Conservation (phyloP, 1,140 invertebrate genomes). For the Achroia grisella region DNA sequence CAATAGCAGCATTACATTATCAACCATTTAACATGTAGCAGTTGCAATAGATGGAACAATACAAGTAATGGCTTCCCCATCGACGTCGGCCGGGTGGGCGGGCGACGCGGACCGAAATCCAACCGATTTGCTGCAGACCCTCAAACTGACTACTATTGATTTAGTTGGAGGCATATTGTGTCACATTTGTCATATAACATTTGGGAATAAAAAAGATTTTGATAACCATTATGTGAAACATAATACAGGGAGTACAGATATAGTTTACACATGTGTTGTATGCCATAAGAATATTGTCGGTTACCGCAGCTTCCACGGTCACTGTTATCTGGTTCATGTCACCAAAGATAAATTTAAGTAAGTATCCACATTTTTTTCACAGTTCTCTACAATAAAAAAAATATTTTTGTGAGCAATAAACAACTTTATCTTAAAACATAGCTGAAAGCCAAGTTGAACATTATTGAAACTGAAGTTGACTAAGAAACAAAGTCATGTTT, state of each 20-base stretch:
- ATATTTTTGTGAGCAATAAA: no score
- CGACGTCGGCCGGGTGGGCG: not conserved
- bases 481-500: no score
- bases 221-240: conserved; percentile 50
- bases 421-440: no score
- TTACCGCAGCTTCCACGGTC: conserved; percentile 58
- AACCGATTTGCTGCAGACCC: not conserved
- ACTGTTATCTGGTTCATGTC: conserved; percentile 55
- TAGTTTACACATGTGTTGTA: conserved; percentile 52
- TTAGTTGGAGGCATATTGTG: conserved; percentile 57
- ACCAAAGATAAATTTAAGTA: conserved; percentile 54
- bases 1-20: conserved; percentile 35
- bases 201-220: conserved; percentile 50
- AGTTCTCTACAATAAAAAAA: no score
- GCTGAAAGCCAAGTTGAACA: no score
- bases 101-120: not conserved
- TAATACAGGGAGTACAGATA: conserved; percentile 23
- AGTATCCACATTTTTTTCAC: conserved; percentile 19
- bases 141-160: conserved; percentile 55
- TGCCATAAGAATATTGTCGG: conserved; percentile 44
- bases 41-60: conserved; percentile 53
- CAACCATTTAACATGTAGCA: conserved; percentile 49
- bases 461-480: no score
- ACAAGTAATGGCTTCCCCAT: conserved; percentile 44
- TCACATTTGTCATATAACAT: conserved; percentile 44